Percentiles rank a stretch among this genome's conserved stretches.
Evolutionary conservation across 64 coral and sea anemone genomes (phyloP).

Genomic region (Platygyra sinensis): DNA sequence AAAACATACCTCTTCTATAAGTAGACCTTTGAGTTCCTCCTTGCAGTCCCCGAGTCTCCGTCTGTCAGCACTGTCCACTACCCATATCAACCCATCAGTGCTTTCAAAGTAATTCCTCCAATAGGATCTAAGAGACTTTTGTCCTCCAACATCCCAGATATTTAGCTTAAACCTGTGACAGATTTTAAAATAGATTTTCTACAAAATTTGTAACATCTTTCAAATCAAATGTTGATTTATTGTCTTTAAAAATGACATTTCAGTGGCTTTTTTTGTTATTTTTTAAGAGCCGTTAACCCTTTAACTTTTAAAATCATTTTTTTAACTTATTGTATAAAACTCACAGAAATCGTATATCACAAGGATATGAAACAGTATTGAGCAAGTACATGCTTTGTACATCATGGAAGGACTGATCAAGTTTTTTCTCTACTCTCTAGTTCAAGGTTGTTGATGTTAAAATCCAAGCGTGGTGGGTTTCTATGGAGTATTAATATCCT

Average conservation of each 20-base stretch:
- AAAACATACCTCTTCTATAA: constrained; percentile 85
- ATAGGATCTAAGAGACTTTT: constrained; percentile 96
- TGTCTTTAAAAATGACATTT: not conserved
- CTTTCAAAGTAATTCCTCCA: constrained; percentile 99
- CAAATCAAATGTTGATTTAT: too few relatives aligned
- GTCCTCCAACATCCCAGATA: constrained; percentile 99
- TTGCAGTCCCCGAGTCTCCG: constrained; percentile 77
- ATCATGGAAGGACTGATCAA: too few relatives aligned
- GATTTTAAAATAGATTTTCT: not conserved
- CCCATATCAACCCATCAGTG: constrained; percentile 99
- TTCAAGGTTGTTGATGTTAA: constrained; percentile 97
- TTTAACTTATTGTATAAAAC: too few relatives aligned
- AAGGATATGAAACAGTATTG: too few relatives aligned
- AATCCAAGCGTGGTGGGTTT: constrained; percentile 96
- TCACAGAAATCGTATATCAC: too few relatives aligned
- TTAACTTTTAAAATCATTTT: too few relatives aligned
- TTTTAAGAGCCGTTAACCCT: too few relatives aligned
- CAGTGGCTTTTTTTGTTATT: too few relatives aligned
- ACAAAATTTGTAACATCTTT: too few relatives aligned
- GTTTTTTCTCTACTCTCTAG: constrained; percentile 73
- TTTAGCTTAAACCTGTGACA: constrained; percentile 90
- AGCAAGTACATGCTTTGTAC: too few relatives aligned
- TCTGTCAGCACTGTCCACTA: constrained; percentile 96
- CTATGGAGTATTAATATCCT: constrained; percentile 96
- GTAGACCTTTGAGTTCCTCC: constrained; percentile 76